Evolutionary conservation across 2,113 vertebrate genomes (phyloP), one percentile per base, ranked within the genome.

Genomic region (Sakesphorus luctuosus): DNA sequence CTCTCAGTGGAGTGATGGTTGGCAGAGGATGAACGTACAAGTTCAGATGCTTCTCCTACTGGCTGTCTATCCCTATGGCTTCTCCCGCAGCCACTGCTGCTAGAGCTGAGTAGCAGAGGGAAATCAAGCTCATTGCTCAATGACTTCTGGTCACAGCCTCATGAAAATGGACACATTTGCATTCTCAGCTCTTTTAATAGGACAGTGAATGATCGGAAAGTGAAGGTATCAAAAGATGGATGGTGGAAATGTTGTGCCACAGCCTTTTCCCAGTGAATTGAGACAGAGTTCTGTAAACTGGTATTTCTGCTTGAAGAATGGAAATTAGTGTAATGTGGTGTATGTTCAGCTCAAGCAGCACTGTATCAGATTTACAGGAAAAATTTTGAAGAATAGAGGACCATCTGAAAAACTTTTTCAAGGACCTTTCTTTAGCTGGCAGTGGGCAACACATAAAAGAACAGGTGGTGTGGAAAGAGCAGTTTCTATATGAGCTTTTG

Each of bases 231-330:
- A 55, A 46, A 84, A 71, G 33, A 14, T 0, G 0, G 5, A 9
- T 58, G 14, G 35, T 65, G 53, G 33, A 65, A 59, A 6, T 47
- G 47, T 38, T 84, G 2, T 79, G 66, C 52, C 40, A 61, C 13
- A 53, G 53, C 8, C 28, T 77, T 96, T 71, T 80, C 47, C 8
- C 23, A n/a, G 19, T 65, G 52, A 55, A 44, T 21, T 31, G 36
- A 65, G 43, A 52, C 3, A 2, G 29, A 55, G 49, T 49, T 61
- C 68, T 80, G 11, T 69, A 58, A 69, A 31, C 4, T 0, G 0
- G 20, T 52, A 52, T 75, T 84, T 87, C 35, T 12, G 15, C 86
- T 72, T 52, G 36, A 38, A 29, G 40, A 87, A 46, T 28, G 18
- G 38, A 69, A 84, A 62, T 36, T 46, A 4, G 4, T 36, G 6